Conservation (phyloP, 2,113 vertebrate species). For the Bubo bubo region DNA sequence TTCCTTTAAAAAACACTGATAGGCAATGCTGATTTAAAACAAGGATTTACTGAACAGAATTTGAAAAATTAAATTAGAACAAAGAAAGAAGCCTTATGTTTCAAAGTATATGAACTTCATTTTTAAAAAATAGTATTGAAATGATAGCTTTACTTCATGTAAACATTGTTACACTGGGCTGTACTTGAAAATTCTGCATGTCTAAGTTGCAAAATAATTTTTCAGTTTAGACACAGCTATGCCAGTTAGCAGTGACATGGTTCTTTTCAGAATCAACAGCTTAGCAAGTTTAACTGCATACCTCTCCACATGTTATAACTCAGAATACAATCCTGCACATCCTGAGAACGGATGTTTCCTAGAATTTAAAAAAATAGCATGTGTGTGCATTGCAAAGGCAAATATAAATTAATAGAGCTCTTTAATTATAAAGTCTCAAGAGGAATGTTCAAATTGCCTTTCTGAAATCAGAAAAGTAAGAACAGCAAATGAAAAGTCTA, state of each 20-base stretch:
- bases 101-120: not conserved
- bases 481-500: not conserved
- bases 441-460: slow-evolving; percentile 17
- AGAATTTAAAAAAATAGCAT: slow-evolving; percentile 18
- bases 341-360: not conserved
- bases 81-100: not conserved
- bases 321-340: not conserved
- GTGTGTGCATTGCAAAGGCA: not conserved
- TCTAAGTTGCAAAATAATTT: slow-evolving; percentile 17
- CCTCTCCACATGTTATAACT: not conserved
- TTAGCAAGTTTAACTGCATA: slow-evolving; percentile 13
- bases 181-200: not conserved
- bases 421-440: not conserved
- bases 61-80: slow-evolving; percentile 25
- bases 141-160: slow-evolving; percentile 39
- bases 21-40: not conserved
- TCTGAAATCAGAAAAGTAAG: slow-evolving; percentile 21
- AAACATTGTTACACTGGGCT: slow-evolving; percentile 23
- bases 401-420: slow-evolving; percentile 24
- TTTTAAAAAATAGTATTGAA: slow-evolving; percentile 20
- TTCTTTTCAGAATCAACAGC: not conserved
- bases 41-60: not conserved
- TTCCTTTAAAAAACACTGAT: not conserved
- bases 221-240: not conserved
- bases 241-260: not conserved